Base-by-base conservation (phyloP, 2,113 vertebrate genomes). In the Puntigrus tetrazona region DNA sequence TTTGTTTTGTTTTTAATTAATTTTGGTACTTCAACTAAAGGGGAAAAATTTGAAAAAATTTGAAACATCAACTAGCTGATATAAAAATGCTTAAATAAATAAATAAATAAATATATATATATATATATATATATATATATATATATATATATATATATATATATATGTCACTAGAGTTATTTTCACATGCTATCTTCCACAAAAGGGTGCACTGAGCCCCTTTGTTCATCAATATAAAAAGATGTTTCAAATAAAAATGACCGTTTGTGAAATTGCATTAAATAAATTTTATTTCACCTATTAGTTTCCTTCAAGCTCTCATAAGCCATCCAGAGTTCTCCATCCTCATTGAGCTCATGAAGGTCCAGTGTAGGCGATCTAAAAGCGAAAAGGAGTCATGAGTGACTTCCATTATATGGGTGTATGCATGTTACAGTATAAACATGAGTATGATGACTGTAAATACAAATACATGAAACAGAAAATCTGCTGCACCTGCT, bases 251-350 rank as follows among this genome's bases (percentile, higher is more conserved):
- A 14, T 5, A 13, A 63, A 63, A 16, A 63, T 3, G 18, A 27
- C 29, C 2, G n/a, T 4, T n/a, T 29, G 41, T 47, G 38, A 55
- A 55, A 22, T 22, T 74, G 34, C 3, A 67, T 4, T 69, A 10
- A 36, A 69, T 38, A 8, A 22, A 38, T 38, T 36, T 84, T 22
- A 91, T 85, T 81, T 94, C 94, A 99, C 97, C 96, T 97, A 92
- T 98, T 99, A 90, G 97, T 95, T 94, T 97, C 96, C 94, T 99
- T 99, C 92, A 99, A 93, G 90, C 98, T 97, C 95, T 97, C 96
- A 92, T 99, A 98, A 91, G 94, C 97, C 94, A 99, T 93, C 97
- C 96, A 98, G 89, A 99, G 94, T 88, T 99, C 98, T 94, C 97
- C 97, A 78, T 99, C 97, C 94, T 99, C 97, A 94, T 98, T 98